Percentiles rank a stretch among this genome's conserved stretches.
These are phyloP conservation scores for Nysson spinosus DNA, from an alignment of 2,888 invertebrate genomes.

Conservation along the genomic window DNA sequence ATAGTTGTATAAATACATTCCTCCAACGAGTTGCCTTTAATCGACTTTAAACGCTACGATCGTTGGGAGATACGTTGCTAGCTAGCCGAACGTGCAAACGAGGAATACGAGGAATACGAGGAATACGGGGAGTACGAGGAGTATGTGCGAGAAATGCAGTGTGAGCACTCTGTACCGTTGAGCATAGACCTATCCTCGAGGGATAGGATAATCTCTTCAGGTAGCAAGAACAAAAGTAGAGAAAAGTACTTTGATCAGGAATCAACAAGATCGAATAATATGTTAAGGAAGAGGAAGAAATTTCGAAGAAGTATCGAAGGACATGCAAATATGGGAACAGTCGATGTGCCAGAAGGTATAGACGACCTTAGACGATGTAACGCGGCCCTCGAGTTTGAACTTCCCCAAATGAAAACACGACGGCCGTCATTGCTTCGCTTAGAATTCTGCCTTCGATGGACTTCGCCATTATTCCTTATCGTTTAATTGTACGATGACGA, in stretches of 20 bases:
- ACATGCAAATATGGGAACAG: not conserved
- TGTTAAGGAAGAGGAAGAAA: constrained; percentile 10
- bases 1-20: constrained; percentile 75
- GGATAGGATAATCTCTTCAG: constrained; percentile 5
- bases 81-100: constrained; percentile 30
- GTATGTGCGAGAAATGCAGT: constrained; percentile 5
- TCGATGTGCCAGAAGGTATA: not conserved
- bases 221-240: not conserved
- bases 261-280: not conserved
- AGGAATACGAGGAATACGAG: constrained; percentile 6
- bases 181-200: constrained; percentile 6
- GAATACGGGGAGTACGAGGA: not conserved
- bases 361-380: not conserved
- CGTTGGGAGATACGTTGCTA: constrained; percentile 49
- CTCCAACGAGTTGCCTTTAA: constrained; percentile 76
- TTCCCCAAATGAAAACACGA: constrained; percentile 47
- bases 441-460: constrained; percentile 33
- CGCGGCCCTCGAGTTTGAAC: constrained; percentile 31
- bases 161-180: constrained; percentile 12
- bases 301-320: constrained; percentile 45
- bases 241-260: not conserved
- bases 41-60: constrained; percentile 63
- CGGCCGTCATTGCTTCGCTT: constrained; percentile 14
- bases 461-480: constrained; percentile 34
- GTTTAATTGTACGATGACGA: constrained; percentile 23